A percentile compares a stretch with the other conserved stretches of the same genome.
Conservation (phyloP, 2,113 vertebrate species). For the Canis aureus region DNA sequence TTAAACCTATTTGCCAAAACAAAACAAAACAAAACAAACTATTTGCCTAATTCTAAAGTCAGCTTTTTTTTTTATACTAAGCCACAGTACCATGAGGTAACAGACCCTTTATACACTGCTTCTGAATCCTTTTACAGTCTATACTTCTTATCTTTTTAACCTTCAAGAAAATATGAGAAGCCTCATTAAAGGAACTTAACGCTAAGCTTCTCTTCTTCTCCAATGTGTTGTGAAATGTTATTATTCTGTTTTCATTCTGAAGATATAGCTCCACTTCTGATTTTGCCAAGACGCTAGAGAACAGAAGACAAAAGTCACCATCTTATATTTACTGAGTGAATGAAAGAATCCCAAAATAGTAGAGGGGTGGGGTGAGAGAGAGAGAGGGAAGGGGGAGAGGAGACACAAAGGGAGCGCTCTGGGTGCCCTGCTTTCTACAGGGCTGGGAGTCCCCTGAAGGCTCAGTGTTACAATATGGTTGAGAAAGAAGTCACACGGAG, state of each 20-base stretch:
- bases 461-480: background rate
- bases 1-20: background rate
- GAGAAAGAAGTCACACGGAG: constrained; percentile 9
- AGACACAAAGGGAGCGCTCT: background rate
- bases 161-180: background rate
- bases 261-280: background rate
- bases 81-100: background rate
- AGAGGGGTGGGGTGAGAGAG: background rate
- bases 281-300: background rate
- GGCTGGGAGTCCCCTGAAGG: background rate
- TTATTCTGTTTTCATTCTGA: constrained; percentile 35
- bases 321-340: background rate
- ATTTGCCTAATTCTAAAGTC: background rate
- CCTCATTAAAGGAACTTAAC: constrained; percentile 12
- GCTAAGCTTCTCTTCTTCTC: background rate
- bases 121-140: background rate
- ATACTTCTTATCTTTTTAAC: background rate
- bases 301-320: background rate
- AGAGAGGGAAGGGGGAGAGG: background rate
- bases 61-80: background rate
- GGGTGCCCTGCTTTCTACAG: background rate
- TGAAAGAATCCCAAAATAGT: background rate
- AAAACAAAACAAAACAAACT: background rate
- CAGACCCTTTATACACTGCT: background rate
- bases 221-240: background rate